Evolutionary conservation across 2,797 vertebrate genomes (phyloP), one percentile per base, ranked within the genome.

Genomic region (Coendou prehensilis): DNA sequence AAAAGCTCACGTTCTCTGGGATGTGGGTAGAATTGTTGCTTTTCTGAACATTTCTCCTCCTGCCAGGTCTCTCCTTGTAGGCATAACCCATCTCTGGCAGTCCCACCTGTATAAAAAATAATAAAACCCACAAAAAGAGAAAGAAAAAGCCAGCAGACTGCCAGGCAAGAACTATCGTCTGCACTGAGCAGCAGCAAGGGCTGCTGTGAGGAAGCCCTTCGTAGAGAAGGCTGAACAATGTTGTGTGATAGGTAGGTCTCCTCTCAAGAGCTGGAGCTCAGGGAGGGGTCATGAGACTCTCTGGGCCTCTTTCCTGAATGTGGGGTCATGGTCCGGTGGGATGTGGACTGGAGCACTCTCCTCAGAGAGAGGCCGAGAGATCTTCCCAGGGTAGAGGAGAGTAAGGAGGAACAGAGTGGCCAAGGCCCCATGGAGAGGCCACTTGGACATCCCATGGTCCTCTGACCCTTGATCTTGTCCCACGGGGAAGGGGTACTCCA

Each of bases 91-190:
- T 96, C 87, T 85, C 79, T 95, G 88, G 87, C 82, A 89, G 81
- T 54, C 64, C 92, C 88, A 91, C 84, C 93, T 92, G 94, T 59
- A 95, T 90, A 61, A 92, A 93, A 97, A 97, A 90, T 92, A 86
- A 94, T 82, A 75, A 97, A 97, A 82, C 59, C 81, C 88, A 95
- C 88, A 73, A 59, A 82, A 95, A 96, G 64, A 89, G 80, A 82
- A 91, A 95, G 93, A 93, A 84, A 93, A 93, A 88, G 56, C 63
- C 13, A 4, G 41, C 1, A 0, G 86, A 56, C 37, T 0, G 5
- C 57, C 84, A 90, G 75, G 45, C 20, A 4, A 85, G 50, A 67
- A 91, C 78, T 56, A 52, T 85, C 94, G 87, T 69, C 54, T 75
- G 83, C 56, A 57, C 52, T 57, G 67, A 61, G 69, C 2, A 15